Percentiles rank a stretch among this genome's conserved stretches.
Conservation (phyloP, 1,140 invertebrate species). For the Argopecten irradians region DNA sequence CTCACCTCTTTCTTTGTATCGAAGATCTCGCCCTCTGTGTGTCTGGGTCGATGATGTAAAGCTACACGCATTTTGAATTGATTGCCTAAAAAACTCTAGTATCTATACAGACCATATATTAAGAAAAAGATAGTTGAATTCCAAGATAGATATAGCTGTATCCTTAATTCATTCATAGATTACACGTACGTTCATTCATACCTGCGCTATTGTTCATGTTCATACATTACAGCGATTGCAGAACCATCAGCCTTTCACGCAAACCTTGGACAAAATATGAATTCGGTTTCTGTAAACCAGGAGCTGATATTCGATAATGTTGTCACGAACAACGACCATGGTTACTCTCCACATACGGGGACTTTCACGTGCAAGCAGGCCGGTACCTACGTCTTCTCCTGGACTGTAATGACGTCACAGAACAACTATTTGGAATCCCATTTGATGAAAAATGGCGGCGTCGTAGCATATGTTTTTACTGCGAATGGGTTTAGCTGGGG, state of each 20-base stretch:
- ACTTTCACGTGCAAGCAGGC: not conserved
- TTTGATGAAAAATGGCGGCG: not conserved
- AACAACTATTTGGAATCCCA: not conserved
- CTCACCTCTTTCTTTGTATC: too few species aligned
- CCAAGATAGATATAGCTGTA: too few species aligned
- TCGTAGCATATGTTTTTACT: not conserved
- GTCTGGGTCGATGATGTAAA: too few species aligned
- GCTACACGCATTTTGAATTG: too few species aligned
- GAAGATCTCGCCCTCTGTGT: too few species aligned
- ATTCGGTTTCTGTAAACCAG: not conserved
- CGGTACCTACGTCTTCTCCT: not conserved
- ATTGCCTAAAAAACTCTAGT: too few species aligned
- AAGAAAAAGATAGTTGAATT: too few species aligned
- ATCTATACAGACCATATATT: too few species aligned
- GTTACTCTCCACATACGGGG: not conserved
- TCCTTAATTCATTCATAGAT: too few species aligned
- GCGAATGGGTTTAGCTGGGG: too few species aligned
- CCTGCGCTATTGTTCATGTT: too few species aligned
- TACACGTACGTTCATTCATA: too few species aligned
- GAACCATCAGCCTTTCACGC: not conserved
- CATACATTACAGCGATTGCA: not conserved
- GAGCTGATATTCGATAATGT: not conserved
- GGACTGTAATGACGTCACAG: not conserved
- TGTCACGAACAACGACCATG: not conserved
- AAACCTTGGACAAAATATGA: not conserved